phyloP scores from a whole-genome alignment of 2,888 invertebrate species.

The Hydrotaea diabolus region DNA sequence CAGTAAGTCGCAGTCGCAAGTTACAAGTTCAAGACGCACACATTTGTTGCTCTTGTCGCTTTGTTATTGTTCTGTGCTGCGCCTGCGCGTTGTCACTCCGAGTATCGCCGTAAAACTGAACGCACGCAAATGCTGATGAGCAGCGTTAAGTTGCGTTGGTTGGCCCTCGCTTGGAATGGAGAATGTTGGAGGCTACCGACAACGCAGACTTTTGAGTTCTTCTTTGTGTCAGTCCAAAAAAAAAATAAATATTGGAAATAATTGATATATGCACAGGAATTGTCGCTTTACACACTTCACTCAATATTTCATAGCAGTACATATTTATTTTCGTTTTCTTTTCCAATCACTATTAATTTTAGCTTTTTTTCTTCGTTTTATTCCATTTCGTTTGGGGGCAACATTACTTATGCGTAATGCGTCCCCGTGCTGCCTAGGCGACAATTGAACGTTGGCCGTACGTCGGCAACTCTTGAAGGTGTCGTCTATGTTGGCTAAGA shows the following conservation, averaged over 20 bases:
- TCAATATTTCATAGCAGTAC: not conserved
- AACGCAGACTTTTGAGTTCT: slow-evolving; percentile 16
- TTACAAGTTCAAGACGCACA: slow-evolving; percentile 33
- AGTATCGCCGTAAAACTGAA: slow-evolving; percentile 53
- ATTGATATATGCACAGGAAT: slow-evolving; percentile 15
- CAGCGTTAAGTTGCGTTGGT: slow-evolving; percentile 36
- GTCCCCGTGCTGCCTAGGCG: slow-evolving; percentile 62
- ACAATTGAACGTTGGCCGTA: slow-evolving; percentile 52
- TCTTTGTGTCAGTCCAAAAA: not conserved
- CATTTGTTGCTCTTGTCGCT: not conserved
- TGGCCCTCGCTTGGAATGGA: no score
- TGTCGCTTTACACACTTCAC: slow-evolving; percentile 36
- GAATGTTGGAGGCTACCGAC: slow-evolving; percentile 16
- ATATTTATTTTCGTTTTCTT: not conserved
- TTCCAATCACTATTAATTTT: slow-evolving; percentile 3
- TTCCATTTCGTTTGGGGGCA: not conserved
- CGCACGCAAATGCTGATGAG: slow-evolving; percentile 37
- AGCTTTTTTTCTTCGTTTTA: no score
- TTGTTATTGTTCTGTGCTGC: slow-evolving; percentile 53
- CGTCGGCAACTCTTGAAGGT: slow-evolving; percentile 50
- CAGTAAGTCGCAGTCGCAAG: slow-evolving; percentile 22
- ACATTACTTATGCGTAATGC: slow-evolving; percentile 68
- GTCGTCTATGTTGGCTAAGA: slow-evolving; percentile 6
- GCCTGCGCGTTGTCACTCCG: slow-evolving; percentile 62
- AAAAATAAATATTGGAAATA: not conserved